Evolutionary conservation across 2,888 invertebrate genomes (phyloP).

Genomic region (Enchytraeus crypticus): DNA sequence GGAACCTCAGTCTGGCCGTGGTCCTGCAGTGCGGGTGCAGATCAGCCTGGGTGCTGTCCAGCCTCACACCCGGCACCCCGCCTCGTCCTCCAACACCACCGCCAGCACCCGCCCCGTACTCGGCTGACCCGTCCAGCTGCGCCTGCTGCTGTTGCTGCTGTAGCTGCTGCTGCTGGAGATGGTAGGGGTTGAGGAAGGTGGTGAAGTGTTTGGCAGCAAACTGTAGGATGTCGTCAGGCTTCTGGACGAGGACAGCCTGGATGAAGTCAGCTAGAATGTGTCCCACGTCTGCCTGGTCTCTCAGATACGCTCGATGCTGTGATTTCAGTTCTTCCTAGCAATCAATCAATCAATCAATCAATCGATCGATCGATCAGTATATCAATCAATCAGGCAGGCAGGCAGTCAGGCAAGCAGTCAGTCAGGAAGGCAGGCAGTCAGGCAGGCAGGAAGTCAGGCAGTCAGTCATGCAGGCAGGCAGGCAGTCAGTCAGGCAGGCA

Average conservation of each 20-base stretch:
- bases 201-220: conserved; percentile 47
- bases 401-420: background rate
- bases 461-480: background rate
- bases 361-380: too few relatives aligned
- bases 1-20: background rate
- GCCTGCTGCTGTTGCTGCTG: too few relatives aligned
- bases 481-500: background rate
- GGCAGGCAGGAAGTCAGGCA: background rate
- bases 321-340: conserved; percentile 43
- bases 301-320: conserved; percentile 44
- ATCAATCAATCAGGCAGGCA: background rate
- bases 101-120: too few relatives aligned
- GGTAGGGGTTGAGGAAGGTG: too few relatives aligned
- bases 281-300: conserved; percentile 45
- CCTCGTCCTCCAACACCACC: background rate
- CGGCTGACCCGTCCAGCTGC: too few relatives aligned
- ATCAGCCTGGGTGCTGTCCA: background rate
- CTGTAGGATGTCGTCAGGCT: conserved; percentile 44
- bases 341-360: background rate
- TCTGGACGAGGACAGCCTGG: conserved; percentile 46
- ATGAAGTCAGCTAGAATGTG: conserved; percentile 47
- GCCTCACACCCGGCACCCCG: background rate
- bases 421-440: background rate
- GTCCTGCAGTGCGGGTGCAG: background rate
- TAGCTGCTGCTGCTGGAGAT: too few relatives aligned